phyloP scores from a whole-genome alignment of 2,113 vertebrate genomes.

The Prunella himalayana region DNA sequence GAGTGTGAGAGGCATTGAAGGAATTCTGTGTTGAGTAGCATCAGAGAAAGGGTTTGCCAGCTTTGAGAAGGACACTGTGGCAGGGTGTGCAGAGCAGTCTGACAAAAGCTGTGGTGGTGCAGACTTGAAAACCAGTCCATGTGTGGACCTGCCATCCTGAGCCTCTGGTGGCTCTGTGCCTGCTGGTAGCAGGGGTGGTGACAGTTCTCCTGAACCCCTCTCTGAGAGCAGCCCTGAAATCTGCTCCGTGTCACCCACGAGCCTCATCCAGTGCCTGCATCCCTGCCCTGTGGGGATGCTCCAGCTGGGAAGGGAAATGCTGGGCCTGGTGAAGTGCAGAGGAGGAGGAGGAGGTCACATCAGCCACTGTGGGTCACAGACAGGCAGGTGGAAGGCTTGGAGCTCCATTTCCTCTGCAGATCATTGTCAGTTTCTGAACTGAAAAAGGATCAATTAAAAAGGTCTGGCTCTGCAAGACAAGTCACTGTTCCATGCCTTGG shows the following conservation, averaged over 20 bases:
- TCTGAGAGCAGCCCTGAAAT: background rate
- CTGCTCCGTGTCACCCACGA: rapidly evolving
- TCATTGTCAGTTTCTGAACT: background rate
- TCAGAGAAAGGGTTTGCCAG: background rate
- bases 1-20: background rate
- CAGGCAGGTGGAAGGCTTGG: background rate
- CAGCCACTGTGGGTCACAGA: background rate
- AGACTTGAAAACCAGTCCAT: background rate
- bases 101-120: background rate
- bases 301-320: background rate
- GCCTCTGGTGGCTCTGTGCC: background rate
- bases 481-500: background rate
- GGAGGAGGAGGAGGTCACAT: background rate
- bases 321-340: background rate
- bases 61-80: background rate
- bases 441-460: background rate
- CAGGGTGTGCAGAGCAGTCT: rapidly evolving
- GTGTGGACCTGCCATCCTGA: background rate
- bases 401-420: background rate
- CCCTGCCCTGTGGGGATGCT: background rate
- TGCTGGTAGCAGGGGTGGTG: background rate
- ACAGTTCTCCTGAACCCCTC: background rate
- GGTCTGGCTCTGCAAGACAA: background rate
- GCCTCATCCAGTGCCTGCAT: background rate
- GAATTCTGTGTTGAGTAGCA: background rate